These are phyloP conservation scores for Meteorus cinctellus DNA, from an alignment of 2,888 invertebrate genomes.

Conservation along the genomic window DNA sequence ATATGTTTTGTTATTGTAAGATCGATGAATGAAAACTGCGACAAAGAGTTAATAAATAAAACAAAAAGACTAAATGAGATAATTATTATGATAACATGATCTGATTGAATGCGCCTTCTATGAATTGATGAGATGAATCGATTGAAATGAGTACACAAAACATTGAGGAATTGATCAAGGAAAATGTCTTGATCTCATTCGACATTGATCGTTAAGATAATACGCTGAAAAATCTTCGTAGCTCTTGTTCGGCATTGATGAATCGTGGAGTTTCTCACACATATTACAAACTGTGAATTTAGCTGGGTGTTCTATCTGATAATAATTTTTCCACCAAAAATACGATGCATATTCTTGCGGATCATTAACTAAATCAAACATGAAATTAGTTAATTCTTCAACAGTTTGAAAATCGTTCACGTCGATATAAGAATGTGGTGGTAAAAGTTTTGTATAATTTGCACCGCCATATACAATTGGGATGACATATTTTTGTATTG, in stretches of 20 bases:
- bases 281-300: slow-evolving; percentile 39
- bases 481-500: slow-evolving; percentile 76
- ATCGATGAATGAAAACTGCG: neutral
- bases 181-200: neutral
- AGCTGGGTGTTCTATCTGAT: slow-evolving; percentile 46
- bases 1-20: neutral
- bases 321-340: slow-evolving; percentile 76
- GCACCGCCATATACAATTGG: slow-evolving; percentile 82
- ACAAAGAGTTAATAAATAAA: neutral
- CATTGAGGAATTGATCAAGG: neutral
- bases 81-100: neutral
- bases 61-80: neutral
- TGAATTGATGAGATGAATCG: neutral
- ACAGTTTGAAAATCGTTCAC: slow-evolving; percentile 76
- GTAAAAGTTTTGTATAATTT: slow-evolving; percentile 76
- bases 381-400: slow-evolving; percentile 74
- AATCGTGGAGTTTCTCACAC: slow-evolving; percentile 38
- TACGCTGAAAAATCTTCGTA: slow-evolving; percentile 30
- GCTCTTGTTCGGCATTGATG: slow-evolving; percentile 27
- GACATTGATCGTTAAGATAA: slow-evolving; percentile 34
- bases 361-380: slow-evolving; percentile 74
- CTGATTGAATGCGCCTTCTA: neutral
- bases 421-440: slow-evolving; percentile 76
- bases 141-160: neutral
- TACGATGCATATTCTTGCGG: slow-evolving; percentile 76